Evolutionary conservation across 2,113 vertebrate species (phyloP), one percentile per base, ranked within the genome.

Genomic region (Orientallactaga bullata): DNA sequence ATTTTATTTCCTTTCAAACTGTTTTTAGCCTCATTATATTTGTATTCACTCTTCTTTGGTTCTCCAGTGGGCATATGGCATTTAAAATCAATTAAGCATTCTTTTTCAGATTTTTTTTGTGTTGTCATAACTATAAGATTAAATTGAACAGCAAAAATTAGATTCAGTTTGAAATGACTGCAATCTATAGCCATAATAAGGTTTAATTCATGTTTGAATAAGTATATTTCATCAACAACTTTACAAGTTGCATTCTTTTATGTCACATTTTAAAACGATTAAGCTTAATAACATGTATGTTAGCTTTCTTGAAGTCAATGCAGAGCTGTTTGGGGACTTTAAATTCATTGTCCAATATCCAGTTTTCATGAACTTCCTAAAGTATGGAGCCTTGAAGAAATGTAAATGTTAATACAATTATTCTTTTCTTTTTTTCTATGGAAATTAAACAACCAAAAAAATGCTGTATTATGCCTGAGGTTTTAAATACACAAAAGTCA

Each of bases 401-500:
- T 65, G 58, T 90, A 32, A 94, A 85, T 87, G 76, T 91, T 84
- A 68, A 92, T 89, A 61, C 16, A 90, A 90, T 95, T 89, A 85
- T 85, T 83, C 47, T 89, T 93, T 86, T 65, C 21, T 79, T 85
- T 88, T 74, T 93, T 94, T 95, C 86, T 85, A 8, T 93, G 73
- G 92, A 97, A 96, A 94, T 96, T 95, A 91, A 89, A 66, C 72
- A 89, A 85, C n/a, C 15, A 65, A 76, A 82, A 42, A 97, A 95
- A 65, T 92, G 82, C 84, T 94, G 26, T 93, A 92, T 94, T 92
- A 95, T 91, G 94, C 83, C 88, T 88, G 78, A 96, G 89, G 69
- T 96, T 96, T 97, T 96, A 96, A 97, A 96, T 90, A 95, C 89
- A 96, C 94, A 94, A 81, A 95, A 96, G 96, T 96, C 92, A 96